Evolutionary conservation across 2,113 vertebrate species (phyloP).

Genomic region (Pelecanus crispus): DNA sequence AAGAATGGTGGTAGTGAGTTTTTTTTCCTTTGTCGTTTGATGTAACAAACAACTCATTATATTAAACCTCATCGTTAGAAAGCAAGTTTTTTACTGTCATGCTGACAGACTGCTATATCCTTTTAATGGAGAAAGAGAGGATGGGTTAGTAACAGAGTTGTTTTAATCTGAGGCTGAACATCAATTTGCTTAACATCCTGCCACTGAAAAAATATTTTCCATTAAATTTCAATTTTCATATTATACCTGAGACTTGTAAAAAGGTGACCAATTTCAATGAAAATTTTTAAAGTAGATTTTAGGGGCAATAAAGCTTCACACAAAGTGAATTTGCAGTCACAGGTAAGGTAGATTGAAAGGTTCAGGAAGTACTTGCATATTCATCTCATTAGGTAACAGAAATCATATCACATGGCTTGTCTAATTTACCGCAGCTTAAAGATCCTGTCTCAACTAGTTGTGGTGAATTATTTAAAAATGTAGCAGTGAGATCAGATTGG

Average conservation of each 20-base stretch:
- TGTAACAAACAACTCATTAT: background rate
- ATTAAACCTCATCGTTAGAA: background rate
- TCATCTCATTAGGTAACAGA: conserved; percentile 38
- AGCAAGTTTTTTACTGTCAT: background rate
- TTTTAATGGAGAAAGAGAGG: background rate
- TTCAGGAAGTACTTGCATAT: conserved; percentile 2
- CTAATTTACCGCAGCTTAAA: background rate
- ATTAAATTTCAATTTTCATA: background rate
- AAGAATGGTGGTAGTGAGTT: background rate
- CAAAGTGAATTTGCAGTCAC: background rate
- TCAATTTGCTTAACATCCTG: background rate
- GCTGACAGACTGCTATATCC: background rate
- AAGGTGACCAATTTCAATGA: background rate
- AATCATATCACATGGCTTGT: background rate
- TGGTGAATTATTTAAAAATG: conserved; percentile 10
- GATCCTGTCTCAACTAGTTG: conserved; percentile 42
- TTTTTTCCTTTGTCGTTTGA: background rate
- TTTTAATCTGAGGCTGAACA: background rate
- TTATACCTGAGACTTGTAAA: background rate
- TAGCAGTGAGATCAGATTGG: conserved; percentile 5
- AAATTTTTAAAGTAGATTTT: background rate
- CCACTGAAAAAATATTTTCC: background rate
- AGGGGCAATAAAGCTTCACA: background rate
- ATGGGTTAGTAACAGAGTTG: background rate
- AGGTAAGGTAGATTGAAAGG: background rate